Base-by-base conservation (phyloP, 2,797 vertebrate species). In the Ceryle rudis region DNA sequence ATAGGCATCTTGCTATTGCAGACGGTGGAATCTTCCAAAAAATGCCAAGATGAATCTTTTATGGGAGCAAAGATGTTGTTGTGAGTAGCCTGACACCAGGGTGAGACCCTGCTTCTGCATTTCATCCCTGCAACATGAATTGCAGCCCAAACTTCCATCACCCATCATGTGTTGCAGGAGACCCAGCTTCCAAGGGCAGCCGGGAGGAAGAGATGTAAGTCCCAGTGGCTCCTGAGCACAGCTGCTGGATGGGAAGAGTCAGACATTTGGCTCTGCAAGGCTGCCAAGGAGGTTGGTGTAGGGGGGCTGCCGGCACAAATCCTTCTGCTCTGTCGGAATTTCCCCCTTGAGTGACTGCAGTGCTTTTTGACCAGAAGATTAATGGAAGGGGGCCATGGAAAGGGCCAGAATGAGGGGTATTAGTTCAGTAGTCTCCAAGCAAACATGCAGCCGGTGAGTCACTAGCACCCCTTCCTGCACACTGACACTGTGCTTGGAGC, bases 321-420 rank as follows among this genome's bases (percentile, higher is more conserved):
- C 81, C 89, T 75, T 29, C 84, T 62, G 84, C 81, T 47, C 89
- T 39, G 75, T 92, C 95, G 81, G 95, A 97, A 94, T 81, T 70
- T 89, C 81, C 49, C 86, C 78, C 57, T 16, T 25, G 44, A 92
- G 92, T 8, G 2, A 44, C 84, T 10, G 83, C 80, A 78, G 82
- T 7, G 5, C 82, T 75, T 62, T 87, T 78, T 69, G 86, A 72
- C 47, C 33, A 21, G 44, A 81, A 94, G 92, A 85, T 94, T 67
- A 85, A 95, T 95, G 90, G 90, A 64, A 81, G 44, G 74, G 90
- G 92, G 92, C 92, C 70, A 31, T 86, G 91, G 95, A 86, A 92
- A 94, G 93, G 95, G 93, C 90, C 61, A 2, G 35, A 71, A 66
- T 7, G 78, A 44, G 2, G 86, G 80, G 64, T 62, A 35, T 91